Conservation (phyloP, 2,888 invertebrate genomes). For the Aleiodes leptofemur region DNA sequence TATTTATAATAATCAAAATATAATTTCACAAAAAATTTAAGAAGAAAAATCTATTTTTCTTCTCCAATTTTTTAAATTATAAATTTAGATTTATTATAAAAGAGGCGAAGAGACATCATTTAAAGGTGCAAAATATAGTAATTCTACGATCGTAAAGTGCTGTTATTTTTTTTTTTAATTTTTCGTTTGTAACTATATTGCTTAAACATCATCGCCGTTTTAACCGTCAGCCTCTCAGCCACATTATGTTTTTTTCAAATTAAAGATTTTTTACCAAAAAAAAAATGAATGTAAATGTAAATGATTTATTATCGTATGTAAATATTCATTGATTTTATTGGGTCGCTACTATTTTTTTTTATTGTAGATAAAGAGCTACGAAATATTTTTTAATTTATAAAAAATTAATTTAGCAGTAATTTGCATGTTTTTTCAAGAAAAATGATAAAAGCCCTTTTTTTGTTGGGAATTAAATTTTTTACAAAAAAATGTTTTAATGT, state of each 20-base stretch:
- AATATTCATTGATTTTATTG: constrained; percentile 41
- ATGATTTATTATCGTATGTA: constrained; percentile 26
- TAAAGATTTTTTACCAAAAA: no score
- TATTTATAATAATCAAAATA: constrained; percentile 8
- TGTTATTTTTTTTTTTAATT: constrained; percentile 55
- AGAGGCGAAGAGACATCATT: constrained; percentile 61
- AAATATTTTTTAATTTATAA: neutral
- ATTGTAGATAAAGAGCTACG: no score
- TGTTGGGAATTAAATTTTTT: neutral
- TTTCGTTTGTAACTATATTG: constrained; percentile 57
- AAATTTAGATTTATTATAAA: constrained; percentile 13
- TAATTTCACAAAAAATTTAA: no score
- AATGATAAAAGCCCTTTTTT: no score
- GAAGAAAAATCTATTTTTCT: neutral
- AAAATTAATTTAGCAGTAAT: no score
- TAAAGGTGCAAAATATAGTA: constrained; percentile 72
- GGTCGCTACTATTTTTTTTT: constrained; percentile 28
- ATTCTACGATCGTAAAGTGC: constrained; percentile 70
- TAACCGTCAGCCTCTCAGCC: constrained; percentile 54
- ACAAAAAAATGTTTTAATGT: neutral
- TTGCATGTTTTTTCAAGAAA: no score
- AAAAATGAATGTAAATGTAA: no score
- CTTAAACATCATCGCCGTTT: constrained; percentile 59
- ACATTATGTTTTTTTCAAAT: neutral
- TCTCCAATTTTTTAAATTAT: neutral